These are phyloP conservation scores for Harmothoe impar DNA, from an alignment of 2,888 invertebrate species.

Conservation along the genomic window DNA sequence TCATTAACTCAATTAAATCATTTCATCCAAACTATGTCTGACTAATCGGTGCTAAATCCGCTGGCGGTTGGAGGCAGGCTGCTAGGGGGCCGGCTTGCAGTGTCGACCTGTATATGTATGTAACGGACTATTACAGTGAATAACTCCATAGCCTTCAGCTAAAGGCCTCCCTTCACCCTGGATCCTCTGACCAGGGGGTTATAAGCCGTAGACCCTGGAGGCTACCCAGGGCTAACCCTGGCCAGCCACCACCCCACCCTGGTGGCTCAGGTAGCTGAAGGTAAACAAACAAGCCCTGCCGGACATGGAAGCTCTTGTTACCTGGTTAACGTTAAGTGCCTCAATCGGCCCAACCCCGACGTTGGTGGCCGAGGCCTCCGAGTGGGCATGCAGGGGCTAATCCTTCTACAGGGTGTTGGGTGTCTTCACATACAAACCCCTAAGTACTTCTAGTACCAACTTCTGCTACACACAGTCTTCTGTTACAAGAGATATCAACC, in stretches of 20 bases:
- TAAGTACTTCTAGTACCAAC: background rate
- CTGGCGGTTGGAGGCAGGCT: background rate
- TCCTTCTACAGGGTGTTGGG: conserved; percentile 5
- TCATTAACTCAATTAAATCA: conserved; percentile 59
- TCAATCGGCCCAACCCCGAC: background rate
- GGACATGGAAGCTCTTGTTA: conserved; percentile 1
- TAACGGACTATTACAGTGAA: background rate
- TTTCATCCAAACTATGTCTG: conserved; percentile 39
- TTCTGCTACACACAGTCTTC: background rate
- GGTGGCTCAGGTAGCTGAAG: conserved; percentile 1
- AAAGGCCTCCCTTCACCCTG: background rate
- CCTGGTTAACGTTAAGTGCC: background rate
- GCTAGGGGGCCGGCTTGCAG: background rate
- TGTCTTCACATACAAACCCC: conserved; percentile 9
- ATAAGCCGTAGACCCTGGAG: background rate
- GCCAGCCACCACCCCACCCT: background rate
- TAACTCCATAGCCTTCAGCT: conserved; percentile 29
- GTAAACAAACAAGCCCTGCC: background rate
- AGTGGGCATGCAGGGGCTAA: background rate
- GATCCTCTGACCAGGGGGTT: conserved; percentile 1
- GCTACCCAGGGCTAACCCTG: background rate
- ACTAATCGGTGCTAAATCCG: conserved; percentile 34
- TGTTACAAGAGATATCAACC: background rate
- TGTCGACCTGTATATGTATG: background rate
- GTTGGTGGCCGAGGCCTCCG: background rate